Percentiles rank a stretch among this genome's conserved stretches.
These are phyloP conservation scores for Rutpela maculata DNA, from an alignment of 2,888 invertebrate genomes.

Conservation along the genomic window DNA sequence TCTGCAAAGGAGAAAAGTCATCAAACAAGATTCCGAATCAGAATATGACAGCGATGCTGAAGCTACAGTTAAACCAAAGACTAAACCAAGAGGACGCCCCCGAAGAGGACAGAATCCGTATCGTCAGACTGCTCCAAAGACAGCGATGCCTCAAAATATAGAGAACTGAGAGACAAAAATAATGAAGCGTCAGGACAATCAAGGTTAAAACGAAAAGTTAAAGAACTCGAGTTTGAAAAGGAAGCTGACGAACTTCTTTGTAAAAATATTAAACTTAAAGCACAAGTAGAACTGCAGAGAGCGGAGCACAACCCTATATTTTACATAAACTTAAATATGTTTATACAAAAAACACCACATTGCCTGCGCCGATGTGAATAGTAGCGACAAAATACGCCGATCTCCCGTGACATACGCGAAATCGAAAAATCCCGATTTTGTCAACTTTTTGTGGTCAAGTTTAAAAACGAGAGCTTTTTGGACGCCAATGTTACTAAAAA, in stretches of 20 bases:
- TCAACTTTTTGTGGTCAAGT: too few species aligned
- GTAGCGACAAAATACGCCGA: too few species aligned
- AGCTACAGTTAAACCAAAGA: conserved; percentile 26
- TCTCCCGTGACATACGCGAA: too few species aligned
- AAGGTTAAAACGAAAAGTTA: conserved; percentile 82
- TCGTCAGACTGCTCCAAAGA: conserved; percentile 73
- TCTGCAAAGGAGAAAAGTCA: conserved; percentile 34
- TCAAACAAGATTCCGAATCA: conserved; percentile 51
- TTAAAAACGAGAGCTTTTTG: too few species aligned
- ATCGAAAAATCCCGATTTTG: too few species aligned
- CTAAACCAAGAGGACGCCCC: conserved; percentile 74
- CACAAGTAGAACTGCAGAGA: conserved; percentile 82
- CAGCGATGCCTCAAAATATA: conserved; percentile 73
- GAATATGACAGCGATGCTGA: conserved; percentile 59
- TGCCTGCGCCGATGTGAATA: too few species aligned
- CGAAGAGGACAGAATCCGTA: conserved; percentile 73
- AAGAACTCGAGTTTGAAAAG: conserved; percentile 74
- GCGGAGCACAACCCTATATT: too few species aligned
- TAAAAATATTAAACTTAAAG: conserved; percentile 80
- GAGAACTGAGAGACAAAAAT: conserved; percentile 84
- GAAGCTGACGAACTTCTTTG: conserved; percentile 77
- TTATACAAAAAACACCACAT: too few species aligned
- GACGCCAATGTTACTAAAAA: too few species aligned
- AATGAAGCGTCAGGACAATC: conserved; percentile 87
- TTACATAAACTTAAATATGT: too few species aligned